A percentile compares a stretch with the other conserved stretches of the same genome.
Conservation (phyloP, 2,888 invertebrate species). For the Cryptus viduatorius region DNA sequence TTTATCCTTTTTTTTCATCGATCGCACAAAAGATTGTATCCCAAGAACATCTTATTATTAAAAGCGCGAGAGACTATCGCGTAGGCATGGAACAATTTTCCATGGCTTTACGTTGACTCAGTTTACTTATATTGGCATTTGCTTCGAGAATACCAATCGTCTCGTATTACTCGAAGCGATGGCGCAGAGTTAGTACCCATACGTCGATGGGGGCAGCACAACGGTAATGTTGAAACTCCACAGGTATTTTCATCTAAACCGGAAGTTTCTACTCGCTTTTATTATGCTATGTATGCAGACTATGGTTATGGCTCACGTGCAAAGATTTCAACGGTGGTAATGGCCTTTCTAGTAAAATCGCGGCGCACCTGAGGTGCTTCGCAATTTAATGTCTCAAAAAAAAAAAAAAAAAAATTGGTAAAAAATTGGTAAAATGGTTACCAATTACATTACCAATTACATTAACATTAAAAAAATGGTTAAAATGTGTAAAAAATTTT, state of each 20-base stretch:
- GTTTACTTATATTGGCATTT: conserved; percentile 34
- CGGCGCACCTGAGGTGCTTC: neutral
- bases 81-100: neutral
- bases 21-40: neutral
- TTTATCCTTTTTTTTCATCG: neutral
- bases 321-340: neutral
- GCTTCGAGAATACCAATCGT: conserved; percentile 24
- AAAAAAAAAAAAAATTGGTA: no score
- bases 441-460: no score
- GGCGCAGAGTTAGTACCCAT: neutral
- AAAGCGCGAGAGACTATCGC: neutral
- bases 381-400: neutral
- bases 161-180: neutral
- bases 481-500: no score
- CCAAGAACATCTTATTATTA: neutral
- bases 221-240: neutral
- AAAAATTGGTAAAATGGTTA: no score
- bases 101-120: conserved; percentile 7
- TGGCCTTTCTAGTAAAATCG: neutral
- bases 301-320: neutral
- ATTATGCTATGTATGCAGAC: neutral
- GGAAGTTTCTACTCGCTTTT: neutral
- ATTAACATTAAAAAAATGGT: no score
- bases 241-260: neutral
- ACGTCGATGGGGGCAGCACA: neutral